phyloP scores from a whole-genome alignment of 2,113 vertebrate species.

The Todiramphus chloris region DNA sequence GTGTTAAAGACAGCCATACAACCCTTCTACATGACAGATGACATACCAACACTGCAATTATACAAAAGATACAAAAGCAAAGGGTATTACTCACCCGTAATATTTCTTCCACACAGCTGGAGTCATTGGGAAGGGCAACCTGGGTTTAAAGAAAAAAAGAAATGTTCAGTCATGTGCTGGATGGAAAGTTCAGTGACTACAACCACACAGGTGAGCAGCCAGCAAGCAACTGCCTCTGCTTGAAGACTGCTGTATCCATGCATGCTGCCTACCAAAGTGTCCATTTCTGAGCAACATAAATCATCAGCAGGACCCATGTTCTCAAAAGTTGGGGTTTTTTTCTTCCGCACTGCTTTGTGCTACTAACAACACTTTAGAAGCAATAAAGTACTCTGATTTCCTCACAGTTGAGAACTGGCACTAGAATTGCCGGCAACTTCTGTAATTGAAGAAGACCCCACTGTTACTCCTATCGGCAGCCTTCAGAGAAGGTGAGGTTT shows the following conservation, averaged over 20 bases:
- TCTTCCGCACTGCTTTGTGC: neutral
- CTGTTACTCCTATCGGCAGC: neutral
- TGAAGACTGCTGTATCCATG: neutral
- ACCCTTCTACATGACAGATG: neutral
- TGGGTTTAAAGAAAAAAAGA: conserved; percentile 70
- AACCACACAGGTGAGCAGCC: neutral
- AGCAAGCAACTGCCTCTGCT: neutral
- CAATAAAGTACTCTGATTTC: conserved; percentile 46
- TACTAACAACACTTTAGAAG: neutral
- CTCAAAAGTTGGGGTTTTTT: neutral
- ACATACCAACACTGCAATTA: neutral
- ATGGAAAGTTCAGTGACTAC: conserved; percentile 5
- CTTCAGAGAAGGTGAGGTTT: neutral
- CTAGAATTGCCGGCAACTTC: conserved; percentile 30
- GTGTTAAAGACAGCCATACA: neutral
- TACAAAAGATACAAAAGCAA: conserved; percentile 40
- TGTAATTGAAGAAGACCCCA: conserved; percentile 48
- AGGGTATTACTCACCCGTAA: conserved; percentile 84
- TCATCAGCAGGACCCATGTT: conserved; percentile 3
- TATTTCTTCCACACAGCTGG: conserved; percentile 98
- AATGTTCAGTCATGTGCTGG: conserved; percentile 18
- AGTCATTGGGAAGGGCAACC: conserved; percentile 92
- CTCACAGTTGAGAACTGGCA: conserved; percentile 43
- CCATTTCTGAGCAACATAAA: conserved; percentile 45
- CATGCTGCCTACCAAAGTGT: conserved; percentile 16